Evolutionary conservation across 2,888 invertebrate genomes (phyloP).

Genomic region (Ecdyonurus torrentis): DNA sequence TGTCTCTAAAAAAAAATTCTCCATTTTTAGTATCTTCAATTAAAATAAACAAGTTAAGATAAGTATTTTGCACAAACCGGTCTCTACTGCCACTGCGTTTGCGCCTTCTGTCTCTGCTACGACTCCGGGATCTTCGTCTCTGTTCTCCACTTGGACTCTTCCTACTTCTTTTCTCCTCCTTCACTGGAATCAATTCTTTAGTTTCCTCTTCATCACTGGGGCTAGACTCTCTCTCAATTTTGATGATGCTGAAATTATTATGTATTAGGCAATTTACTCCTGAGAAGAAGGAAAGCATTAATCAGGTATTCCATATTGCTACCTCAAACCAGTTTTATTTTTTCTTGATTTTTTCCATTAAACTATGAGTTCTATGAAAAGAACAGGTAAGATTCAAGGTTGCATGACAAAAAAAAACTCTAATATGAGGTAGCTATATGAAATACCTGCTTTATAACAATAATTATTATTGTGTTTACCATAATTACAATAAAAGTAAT

Average conservation of each 20-base stretch:
- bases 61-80: not conserved
- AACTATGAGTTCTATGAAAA: too few species aligned
- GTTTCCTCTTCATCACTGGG: slow-evolving; percentile 3
- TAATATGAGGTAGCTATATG: too few species aligned
- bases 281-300: too few species aligned
- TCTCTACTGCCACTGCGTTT: slow-evolving; percentile 1
- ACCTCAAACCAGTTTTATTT: slow-evolving; percentile 14
- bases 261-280: too few species aligned
- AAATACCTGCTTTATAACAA: too few species aligned
- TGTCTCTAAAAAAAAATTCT: slow-evolving; percentile 14
- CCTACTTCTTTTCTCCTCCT: slow-evolving; percentile 7
- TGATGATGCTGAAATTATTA: not conserved
- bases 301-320: slow-evolving; percentile 15
- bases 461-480: too few species aligned
- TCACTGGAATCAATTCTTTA: slow-evolving; percentile 4
- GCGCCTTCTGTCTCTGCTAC: slow-evolving; percentile 7
- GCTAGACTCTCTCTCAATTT: not conserved
- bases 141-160: slow-evolving; percentile 12
- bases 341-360: slow-evolving; percentile 17
- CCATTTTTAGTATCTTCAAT: not conserved
- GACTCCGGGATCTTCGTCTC: slow-evolving; percentile 11
- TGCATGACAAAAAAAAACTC: too few species aligned
- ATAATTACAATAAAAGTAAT: too few species aligned
- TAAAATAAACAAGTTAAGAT: not conserved
- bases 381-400: too few species aligned